Evolutionary conservation across 2,797 vertebrate species (phyloP), one percentile per base, ranked within the genome.

Genomic region (Heteromormyrus szaboi): DNA sequence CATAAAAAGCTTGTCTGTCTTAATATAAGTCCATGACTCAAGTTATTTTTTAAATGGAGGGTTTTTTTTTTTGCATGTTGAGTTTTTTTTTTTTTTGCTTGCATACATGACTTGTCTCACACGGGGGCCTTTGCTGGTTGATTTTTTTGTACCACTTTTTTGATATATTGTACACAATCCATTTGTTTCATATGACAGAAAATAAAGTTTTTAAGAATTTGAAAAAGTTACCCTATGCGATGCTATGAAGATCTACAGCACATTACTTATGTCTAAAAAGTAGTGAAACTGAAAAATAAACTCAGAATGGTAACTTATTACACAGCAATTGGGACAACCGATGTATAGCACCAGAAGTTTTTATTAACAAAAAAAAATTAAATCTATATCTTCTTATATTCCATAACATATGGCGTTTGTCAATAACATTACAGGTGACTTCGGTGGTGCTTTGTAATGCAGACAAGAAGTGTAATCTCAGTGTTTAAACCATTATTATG

Each of bases 91-190:
- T 25, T 25, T 87, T 46, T 90, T 89, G 90, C 17, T 22, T 92
- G 91, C 90, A 92, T 92, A 87, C 87, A 37, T 89, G 88, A 90
- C 17, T 89, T 51, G 79, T 33, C 62, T 85, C 54, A 88, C 48
- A 37, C 9, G 25, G 46, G 12, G 51, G 85, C 48, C 56, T 65
- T 89, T 65, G 54, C 22, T 59, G 41, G 4, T 79, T 79, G 37
- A 83, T 87, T 48, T 53, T 85, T 88, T 89, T 72, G 14, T 86
- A 87, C 37, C 88, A 89, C 65, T 41, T 54, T 72, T 37, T 86
- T 89, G 68, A 65, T 48, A 84, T 85, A 84, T 56, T 84, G 48
- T 85, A 59, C 62, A 53, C 65, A 54, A 56, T 65, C 44, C 54
- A 9, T 76, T 50, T 50, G 37, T 88, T 51, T 89, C 33, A 53